These are phyloP conservation scores for Tetragonula clypearis DNA, from an alignment of 1,140 invertebrate genomes.

Conservation along the genomic window DNA sequence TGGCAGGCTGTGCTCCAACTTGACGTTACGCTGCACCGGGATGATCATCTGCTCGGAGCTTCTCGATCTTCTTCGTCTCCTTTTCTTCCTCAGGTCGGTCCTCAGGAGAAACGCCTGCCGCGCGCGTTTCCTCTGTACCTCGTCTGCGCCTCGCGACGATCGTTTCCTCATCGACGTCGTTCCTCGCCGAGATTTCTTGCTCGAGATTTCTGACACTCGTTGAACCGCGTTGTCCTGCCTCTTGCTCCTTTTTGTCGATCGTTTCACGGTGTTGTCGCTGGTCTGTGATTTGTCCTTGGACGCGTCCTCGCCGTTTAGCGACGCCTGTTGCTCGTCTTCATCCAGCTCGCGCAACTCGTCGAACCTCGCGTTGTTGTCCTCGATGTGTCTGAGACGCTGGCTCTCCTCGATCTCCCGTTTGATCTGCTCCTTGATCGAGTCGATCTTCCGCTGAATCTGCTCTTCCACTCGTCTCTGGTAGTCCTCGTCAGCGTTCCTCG, in stretches of 20 bases:
- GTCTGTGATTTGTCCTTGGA: background rate
- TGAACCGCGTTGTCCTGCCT: background rate
- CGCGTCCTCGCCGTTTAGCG: background rate
- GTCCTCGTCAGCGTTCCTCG: slow-evolving; percentile 17
- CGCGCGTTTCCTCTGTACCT: slow-evolving; percentile 34
- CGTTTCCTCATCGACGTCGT: background rate
- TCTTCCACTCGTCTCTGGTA: slow-evolving; percentile 66
- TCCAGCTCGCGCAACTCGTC: slow-evolving; percentile 47
- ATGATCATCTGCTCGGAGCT: background rate
- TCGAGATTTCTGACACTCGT: background rate
- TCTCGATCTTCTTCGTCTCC: slow-evolving; percentile 7
- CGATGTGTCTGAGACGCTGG: slow-evolving; percentile 55
- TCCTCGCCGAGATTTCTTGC: slow-evolving; percentile 9
- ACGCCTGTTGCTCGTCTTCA: slow-evolving; percentile 5
- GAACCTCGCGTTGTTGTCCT: slow-evolving; percentile 66
- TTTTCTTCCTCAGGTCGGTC: slow-evolving; percentile 32
- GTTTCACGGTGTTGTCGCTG: background rate
- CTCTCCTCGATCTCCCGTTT: slow-evolving; percentile 65
- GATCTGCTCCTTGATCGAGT: slow-evolving; percentile 70
- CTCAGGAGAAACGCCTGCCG: slow-evolving; percentile 18
- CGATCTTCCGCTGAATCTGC: slow-evolving; percentile 67
- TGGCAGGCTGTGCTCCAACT: background rate
- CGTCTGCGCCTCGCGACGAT: background rate
- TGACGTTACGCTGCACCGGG: background rate
- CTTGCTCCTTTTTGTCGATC: slow-evolving; percentile 15